Percentiles rank a stretch among this genome's conserved stretches.
Evolutionary conservation across 1,140 invertebrate genomes (phyloP).

Genomic region (Drosophila dunni): DNA sequence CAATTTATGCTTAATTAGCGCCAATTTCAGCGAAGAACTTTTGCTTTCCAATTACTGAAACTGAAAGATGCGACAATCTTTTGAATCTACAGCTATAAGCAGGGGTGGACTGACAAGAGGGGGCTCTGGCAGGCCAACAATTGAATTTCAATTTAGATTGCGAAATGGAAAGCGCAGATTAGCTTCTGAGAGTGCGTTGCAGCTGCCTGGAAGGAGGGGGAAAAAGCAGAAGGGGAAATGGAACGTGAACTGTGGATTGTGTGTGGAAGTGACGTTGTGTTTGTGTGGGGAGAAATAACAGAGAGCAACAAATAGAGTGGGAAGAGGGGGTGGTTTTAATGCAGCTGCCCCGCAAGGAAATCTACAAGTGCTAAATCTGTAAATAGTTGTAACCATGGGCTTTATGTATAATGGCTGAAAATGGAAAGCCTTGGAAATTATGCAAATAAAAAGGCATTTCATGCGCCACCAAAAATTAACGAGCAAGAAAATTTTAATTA

Average conservation of each 20-base stretch:
- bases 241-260: conserved; percentile 16
- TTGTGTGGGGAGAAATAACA: conserved; percentile 12
- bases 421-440: conserved; percentile 63
- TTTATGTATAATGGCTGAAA: conserved; percentile 13
- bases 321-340: neutral
- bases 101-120: neutral
- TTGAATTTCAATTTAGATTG: conserved; percentile 72
- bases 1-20: conserved; percentile 75
- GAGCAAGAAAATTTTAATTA: conserved; percentile 80
- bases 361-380: conserved; percentile 18
- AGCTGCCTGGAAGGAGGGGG: conserved; percentile 4
- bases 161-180: conserved; percentile 76
- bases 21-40: conserved; percentile 53
- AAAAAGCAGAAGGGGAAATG: conserved; percentile 17
- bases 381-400: conserved; percentile 1
- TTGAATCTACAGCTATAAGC: conserved; percentile 25
- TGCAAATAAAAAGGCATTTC: conserved; percentile 71
- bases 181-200: conserved; percentile 23
- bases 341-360: neutral
- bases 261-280: conserved; percentile 41
- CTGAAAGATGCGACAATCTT: conserved; percentile 62
- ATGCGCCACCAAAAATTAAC: conserved; percentile 65
- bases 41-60: conserved; percentile 27
- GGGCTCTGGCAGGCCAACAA: conserved; percentile 22
- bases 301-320: neutral